phyloP scores from a whole-genome alignment of 2,888 invertebrate species.

The Eubasilissa splendida region DNA sequence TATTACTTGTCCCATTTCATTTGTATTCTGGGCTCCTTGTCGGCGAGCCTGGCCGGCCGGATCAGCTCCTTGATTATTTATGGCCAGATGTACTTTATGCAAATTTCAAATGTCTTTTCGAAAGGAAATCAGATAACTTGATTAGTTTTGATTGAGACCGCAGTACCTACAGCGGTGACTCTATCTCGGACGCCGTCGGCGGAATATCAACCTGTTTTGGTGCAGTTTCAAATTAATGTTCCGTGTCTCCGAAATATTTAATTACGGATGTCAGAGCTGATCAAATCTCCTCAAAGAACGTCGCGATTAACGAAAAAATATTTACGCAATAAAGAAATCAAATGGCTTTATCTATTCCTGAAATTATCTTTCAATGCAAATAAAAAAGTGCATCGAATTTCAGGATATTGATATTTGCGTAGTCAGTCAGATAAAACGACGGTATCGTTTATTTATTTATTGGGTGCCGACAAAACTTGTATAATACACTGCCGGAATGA shows the following conservation, averaged over 20 bases:
- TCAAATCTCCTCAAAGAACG: too few species aligned
- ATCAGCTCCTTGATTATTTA: slow-evolving; percentile 2
- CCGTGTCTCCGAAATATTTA: background rate
- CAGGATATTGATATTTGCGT: too few species aligned
- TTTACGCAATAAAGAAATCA: too few species aligned
- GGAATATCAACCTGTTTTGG: slow-evolving; percentile 1
- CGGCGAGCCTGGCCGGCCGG: background rate
- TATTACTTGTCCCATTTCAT: slow-evolving; percentile 35
- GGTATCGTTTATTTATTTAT: background rate
- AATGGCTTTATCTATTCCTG: too few species aligned
- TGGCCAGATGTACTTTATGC: slow-evolving; percentile 10
- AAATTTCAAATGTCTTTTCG: slow-evolving; percentile 18
- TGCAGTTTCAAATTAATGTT: background rate
- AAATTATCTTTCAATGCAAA: too few species aligned
- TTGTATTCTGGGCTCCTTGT: slow-evolving; percentile 14
- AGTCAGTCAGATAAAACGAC: background rate
- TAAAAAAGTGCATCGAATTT: too few species aligned
- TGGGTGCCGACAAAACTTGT: background rate
- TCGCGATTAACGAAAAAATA: too few species aligned
- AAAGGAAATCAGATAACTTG: slow-evolving; percentile 7
- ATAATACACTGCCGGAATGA: slow-evolving; percentile 14
- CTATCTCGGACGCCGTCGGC: slow-evolving; percentile 16
- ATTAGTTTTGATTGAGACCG: slow-evolving; percentile 13
- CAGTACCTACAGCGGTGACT: background rate
- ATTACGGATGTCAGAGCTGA: too few species aligned